A percentile compares a stretch with the other conserved stretches of the same genome.
These are phyloP conservation scores for Sylvicapra grimmia DNA, from an alignment of 2,113 vertebrate genomes.

Conservation along the genomic window DNA sequence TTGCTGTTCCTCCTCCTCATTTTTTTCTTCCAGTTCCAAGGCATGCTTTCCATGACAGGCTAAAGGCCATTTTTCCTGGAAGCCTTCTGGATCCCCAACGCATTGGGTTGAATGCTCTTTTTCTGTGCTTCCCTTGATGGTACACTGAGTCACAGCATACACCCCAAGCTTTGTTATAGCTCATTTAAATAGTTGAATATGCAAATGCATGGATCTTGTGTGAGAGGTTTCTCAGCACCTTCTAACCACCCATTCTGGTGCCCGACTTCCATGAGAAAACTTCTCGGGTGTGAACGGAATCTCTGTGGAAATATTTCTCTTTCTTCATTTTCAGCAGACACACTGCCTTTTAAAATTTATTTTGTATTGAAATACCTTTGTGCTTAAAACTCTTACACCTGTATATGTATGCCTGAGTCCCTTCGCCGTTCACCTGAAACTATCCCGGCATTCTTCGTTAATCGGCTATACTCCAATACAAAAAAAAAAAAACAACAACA, in stretches of 20 bases:
- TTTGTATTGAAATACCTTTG: not conserved
- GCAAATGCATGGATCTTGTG: not conserved
- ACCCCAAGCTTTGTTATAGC: not conserved
- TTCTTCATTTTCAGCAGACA: not conserved
- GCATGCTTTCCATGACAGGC: not conserved
- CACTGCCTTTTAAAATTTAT: not conserved
- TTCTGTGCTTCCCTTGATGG: not conserved
- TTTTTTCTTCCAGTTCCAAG: not conserved
- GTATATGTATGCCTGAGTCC: not conserved
- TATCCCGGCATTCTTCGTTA: not conserved
- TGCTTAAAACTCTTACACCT: not conserved
- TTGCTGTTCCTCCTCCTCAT: not conserved
- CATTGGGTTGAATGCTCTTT: not conserved
- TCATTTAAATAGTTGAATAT: not conserved
- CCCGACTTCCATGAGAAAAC: not conserved
- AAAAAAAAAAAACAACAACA: not conserved
- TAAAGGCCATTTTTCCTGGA: not conserved
- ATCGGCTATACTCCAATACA: not conserved
- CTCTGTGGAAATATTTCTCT: not conserved
- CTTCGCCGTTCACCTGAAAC: not conserved
- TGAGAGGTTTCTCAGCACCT: not conserved
- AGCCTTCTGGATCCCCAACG: not conserved
- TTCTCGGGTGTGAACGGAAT: not conserved
- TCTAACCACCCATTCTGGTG: not conserved
- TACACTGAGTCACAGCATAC: accelerated